Conservation (phyloP, 1,140 invertebrate genomes). For the Ctenoplectra terminalis region DNA sequence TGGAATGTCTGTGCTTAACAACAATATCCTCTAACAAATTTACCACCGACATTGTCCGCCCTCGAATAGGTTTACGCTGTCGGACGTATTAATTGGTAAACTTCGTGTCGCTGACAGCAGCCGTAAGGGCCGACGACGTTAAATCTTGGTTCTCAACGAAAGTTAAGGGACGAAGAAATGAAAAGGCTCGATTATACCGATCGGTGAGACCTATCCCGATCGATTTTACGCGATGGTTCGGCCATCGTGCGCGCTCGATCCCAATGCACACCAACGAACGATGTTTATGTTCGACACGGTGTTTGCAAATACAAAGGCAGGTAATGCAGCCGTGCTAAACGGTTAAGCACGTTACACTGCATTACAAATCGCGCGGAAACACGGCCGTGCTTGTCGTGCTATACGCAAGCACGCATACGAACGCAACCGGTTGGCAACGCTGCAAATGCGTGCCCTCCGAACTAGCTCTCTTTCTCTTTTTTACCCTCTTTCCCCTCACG, state of each 20-base stretch:
- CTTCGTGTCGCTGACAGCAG: no score
- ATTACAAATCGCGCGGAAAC: conserved; percentile 73
- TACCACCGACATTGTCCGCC: no score
- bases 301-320: conserved; percentile 72
- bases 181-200: not conserved
- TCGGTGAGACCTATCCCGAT: not conserved
- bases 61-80: no score
- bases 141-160: not conserved
- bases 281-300: conserved; percentile 65
- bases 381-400: conserved; percentile 43
- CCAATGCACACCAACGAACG: no score
- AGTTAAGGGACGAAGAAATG: not conserved
- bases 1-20: no score
- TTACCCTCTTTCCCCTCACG: not conserved
- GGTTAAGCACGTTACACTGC: conserved; percentile 69
- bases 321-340: conserved; percentile 65
- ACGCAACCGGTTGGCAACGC: not conserved
- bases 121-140: no score
- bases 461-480: not conserved
- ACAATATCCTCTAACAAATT: no score
- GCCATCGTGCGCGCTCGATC: conserved; percentile 7
- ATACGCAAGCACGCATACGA: conserved; percentile 29
- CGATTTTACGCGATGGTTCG: not conserved
- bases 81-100: no score
- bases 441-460: conserved; percentile 38